phyloP scores from a whole-genome alignment of 2,888 invertebrate genomes.

The Drosophila hamatofila region DNA sequence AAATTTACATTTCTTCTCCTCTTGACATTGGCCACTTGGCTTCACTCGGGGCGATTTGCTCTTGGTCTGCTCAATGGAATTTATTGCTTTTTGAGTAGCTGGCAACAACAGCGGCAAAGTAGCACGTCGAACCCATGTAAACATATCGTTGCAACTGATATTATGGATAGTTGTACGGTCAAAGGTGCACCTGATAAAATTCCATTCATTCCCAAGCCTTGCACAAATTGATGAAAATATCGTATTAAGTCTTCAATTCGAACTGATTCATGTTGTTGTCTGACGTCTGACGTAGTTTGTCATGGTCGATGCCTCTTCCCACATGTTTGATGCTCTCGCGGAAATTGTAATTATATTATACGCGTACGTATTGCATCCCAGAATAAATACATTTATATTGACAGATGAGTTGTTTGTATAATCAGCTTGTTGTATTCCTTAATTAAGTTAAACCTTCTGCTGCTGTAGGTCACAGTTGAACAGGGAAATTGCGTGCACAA shows the following conservation, averaged over 20 bases:
- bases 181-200: constrained; percentile 19
- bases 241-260: not conserved
- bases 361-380: not conserved
- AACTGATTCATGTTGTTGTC: not conserved
- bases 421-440: not conserved
- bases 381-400: not conserved
- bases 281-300: not conserved
- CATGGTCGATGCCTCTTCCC: not conserved
- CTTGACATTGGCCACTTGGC: constrained; percentile 16
- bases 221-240: not conserved
- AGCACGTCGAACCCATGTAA: constrained; percentile 38
- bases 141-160: constrained; percentile 31
- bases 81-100: constrained; percentile 38
- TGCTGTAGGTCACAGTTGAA: not conserved
- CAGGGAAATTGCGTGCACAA: not conserved
- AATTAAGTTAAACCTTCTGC: not conserved
- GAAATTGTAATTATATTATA: constrained; percentile 2
- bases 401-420: constrained; percentile 1
- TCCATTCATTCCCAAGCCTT: too few species aligned
- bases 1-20: constrained; percentile 63
- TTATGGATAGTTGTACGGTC: constrained; percentile 46
- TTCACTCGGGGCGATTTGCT: not conserved
- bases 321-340: not conserved
- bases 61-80: constrained; percentile 8
- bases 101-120: constrained; percentile 2